Evolutionary conservation across 2,888 invertebrate genomes (phyloP), one percentile per base, ranked within the genome.

Genomic region (Malachius bipustulatus): DNA sequence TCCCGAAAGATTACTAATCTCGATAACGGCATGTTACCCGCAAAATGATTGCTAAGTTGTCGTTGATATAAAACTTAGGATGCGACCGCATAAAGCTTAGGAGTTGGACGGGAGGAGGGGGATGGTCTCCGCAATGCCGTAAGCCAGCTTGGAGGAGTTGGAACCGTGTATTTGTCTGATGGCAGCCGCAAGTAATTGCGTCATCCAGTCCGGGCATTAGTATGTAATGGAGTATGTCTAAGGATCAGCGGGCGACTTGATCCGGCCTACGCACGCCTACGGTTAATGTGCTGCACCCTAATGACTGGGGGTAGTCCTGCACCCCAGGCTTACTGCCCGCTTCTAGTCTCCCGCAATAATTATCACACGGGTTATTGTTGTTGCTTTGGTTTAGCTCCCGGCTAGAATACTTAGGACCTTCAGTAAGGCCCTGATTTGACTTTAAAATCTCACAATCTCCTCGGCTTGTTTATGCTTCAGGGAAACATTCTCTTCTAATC

Each of bases 351-450:
- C 10, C 31, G 27, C 40, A 35, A 39, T 54, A 60, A 60, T 60
- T 60, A 60, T 60, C 59, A 51, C 57, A 58, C 58, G 58, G 57
- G 58, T 59, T 58, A 59, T 59, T 59, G 57, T 59, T 59, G 57
- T 58, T 57, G 55, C 51, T 57, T 54, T 52, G 55, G 55, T 57
- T 58, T 58, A 57, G 56, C 58, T 50, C 38, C 42, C 42, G 51
- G 56, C 56, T 51, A 48, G 57, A 59, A 57, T 57, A 57, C 55
- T 59, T 57, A 56, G 55, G n/a, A n/a, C 46, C 56, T 56, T 55
- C 55, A 57, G 56, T 51, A 51, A 43, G 45, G 47, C 44, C 48
- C 42, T 42, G 50, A 51, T 51, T 50, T 50, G 51, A 50, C 50
- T 51, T 57, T 57, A 57, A 57, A 59, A 59, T 59, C 56, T 51